phyloP scores from a whole-genome alignment of 2,888 invertebrate species.

The Marronus borbonicus region DNA sequence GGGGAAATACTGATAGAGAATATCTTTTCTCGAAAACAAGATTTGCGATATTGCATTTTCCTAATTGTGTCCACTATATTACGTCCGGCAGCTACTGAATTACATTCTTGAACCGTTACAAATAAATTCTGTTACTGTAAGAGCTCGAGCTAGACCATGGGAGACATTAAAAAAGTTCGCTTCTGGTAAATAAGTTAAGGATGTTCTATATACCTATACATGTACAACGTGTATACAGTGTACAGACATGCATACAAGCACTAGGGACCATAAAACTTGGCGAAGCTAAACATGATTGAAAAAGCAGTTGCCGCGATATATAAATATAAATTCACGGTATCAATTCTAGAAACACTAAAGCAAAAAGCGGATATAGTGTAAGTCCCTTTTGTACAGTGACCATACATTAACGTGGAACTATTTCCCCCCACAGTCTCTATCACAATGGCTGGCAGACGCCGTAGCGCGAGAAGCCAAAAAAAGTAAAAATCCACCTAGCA shows the following conservation, averaged over 20 bases:
- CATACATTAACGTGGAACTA: slow-evolving; percentile 54
- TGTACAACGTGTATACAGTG: background rate
- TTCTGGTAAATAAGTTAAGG: slow-evolving; percentile 19
- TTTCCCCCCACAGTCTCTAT: slow-evolving; percentile 51
- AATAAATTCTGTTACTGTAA: slow-evolving; percentile 20
- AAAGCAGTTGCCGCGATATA: slow-evolving; percentile 34
- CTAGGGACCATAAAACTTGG: slow-evolving; percentile 30
- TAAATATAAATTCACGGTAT: slow-evolving; percentile 46
- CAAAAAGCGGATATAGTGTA: slow-evolving; percentile 49
- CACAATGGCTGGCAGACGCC: slow-evolving; percentile 51
- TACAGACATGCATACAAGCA: background rate
- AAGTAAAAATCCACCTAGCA: slow-evolving; percentile 56
- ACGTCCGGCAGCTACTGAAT: slow-evolving; percentile 31
- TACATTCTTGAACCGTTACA: slow-evolving; percentile 5
- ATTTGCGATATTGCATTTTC: slow-evolving; percentile 31
- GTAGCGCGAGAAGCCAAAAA: slow-evolving; percentile 50
- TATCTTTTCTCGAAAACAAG: slow-evolving; percentile 1
- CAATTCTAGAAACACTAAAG: slow-evolving; percentile 49
- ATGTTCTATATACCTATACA: background rate
- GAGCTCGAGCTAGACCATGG: slow-evolving; percentile 17
- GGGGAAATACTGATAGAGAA: background rate
- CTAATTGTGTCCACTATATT: slow-evolving; percentile 33
- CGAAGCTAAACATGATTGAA: slow-evolving; percentile 44
- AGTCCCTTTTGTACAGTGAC: slow-evolving; percentile 53
- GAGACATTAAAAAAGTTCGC: slow-evolving; percentile 29